Conservation (phyloP, 2,797 vertebrate species). For the Adrianichthys oophorus region DNA sequence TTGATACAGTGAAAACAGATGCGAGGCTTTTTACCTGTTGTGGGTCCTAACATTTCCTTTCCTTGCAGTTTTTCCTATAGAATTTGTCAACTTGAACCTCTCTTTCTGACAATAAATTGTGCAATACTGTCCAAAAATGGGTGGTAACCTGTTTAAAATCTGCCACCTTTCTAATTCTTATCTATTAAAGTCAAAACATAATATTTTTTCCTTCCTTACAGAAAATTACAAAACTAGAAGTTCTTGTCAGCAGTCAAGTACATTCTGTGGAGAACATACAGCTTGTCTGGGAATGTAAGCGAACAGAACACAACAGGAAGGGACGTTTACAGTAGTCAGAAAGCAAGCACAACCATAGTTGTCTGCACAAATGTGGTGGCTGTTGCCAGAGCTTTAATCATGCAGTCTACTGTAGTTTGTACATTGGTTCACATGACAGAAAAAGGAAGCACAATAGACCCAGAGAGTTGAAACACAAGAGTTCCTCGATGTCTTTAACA, state of each 20-base stretch:
- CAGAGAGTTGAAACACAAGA: conserved; percentile 67
- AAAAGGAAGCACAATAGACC: conserved; percentile 74
- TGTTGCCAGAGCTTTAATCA: conserved; percentile 77
- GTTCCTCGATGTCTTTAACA: conserved; percentile 57
- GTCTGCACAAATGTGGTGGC: conserved; percentile 68
- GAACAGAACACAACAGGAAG: conserved; percentile 60
- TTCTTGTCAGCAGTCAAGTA: conserved; percentile 48
- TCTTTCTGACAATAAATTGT: conserved; percentile 5
- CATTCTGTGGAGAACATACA: conserved; percentile 50
- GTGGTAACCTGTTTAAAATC: too few relatives aligned
- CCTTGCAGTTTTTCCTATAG: conserved; percentile 12
- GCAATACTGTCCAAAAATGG: not conserved
- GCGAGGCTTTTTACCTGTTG: conserved; percentile 65
- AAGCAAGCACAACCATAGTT: conserved; percentile 67
- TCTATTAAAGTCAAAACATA: too few relatives aligned
- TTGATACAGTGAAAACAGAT: conserved; percentile 80
- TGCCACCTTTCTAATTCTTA: too few relatives aligned
- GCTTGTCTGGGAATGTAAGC: conserved; percentile 45
- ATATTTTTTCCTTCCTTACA: conserved; percentile 6
- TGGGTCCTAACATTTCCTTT: conserved; percentile 24
- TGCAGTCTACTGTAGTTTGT: conserved; percentile 67
- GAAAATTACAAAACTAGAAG: conserved; percentile 29
- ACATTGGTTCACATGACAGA: conserved; percentile 74
- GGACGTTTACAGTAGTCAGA: conserved; percentile 68
- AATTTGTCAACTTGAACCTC: conserved; percentile 12